Conservation (phyloP, 2,888 invertebrate genomes). For the Conchocele bisecta region DNA sequence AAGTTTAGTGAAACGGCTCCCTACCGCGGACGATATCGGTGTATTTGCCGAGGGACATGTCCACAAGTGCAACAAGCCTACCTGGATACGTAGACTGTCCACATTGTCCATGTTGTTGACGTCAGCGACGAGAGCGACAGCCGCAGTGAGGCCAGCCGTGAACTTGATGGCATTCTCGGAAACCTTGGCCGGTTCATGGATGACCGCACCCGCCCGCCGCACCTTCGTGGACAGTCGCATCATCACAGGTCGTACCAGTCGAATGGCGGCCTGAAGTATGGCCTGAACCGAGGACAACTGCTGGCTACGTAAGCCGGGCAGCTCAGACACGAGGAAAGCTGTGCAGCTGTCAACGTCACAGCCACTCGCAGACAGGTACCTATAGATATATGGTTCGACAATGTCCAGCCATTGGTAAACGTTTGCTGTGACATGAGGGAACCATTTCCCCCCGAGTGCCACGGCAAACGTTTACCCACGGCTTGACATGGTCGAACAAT, state of each 20-base stretch:
- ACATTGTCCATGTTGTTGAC: slow-evolving; percentile 91
- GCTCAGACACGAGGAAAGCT: slow-evolving; percentile 89
- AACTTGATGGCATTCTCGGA: slow-evolving; percentile 93
- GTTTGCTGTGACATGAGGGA: no score
- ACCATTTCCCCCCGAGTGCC: no score
- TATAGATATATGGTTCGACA: no score
- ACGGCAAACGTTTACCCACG: no score
- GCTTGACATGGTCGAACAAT: no score
- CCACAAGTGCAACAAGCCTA: no score
- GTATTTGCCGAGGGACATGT: no score
- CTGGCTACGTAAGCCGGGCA: slow-evolving; percentile 69
- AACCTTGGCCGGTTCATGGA: slow-evolving; percentile 92
- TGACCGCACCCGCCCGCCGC: slow-evolving; percentile 83
- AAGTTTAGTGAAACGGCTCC: no score
- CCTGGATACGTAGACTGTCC: slow-evolving; percentile 90
- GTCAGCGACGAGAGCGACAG: slow-evolving; percentile 93
- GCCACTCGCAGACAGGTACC: slow-evolving; percentile 83
- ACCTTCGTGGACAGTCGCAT: slow-evolving; percentile 67
- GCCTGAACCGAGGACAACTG: slow-evolving; percentile 70
- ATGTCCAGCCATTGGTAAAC: no score
- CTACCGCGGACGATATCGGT: no score
- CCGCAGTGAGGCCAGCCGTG: slow-evolving; percentile 94
- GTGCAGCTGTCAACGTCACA: slow-evolving; percentile 92
- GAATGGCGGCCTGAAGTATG: slow-evolving; percentile 71
- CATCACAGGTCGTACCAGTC: slow-evolving; percentile 61